Evolutionary conservation across 1,140 invertebrate genomes (phyloP).

Genomic region (Whitmania pigra): DNA sequence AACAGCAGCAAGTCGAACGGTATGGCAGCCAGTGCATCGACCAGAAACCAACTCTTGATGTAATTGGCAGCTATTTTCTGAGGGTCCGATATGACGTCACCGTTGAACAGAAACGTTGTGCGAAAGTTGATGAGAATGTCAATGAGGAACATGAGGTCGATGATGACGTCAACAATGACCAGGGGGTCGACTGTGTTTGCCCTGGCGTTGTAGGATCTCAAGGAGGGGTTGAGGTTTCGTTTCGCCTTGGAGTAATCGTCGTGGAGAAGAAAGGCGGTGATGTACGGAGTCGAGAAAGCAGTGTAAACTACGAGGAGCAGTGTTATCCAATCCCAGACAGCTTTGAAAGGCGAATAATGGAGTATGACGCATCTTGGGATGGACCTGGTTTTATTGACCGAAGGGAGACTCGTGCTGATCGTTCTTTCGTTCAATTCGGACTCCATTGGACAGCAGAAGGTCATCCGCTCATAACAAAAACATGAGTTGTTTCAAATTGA

Average conservation of each 20-base stretch:
- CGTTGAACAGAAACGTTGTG: slow-evolving; percentile 42
- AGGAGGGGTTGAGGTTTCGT: slow-evolving; percentile 32
- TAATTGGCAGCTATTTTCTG: slow-evolving; percentile 42
- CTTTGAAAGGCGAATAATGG: slow-evolving; percentile 97
- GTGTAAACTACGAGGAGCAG: slow-evolving; percentile 92
- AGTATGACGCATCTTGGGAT: slow-evolving; percentile 59
- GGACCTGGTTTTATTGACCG: slow-evolving; percentile 25
- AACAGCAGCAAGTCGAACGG: slow-evolving; percentile 43
- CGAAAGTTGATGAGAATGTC: slow-evolving; percentile 44
- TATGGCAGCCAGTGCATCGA: slow-evolving; percentile 41
- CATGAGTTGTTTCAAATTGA: no score
- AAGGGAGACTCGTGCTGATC: neutral
- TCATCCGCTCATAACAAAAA: no score
- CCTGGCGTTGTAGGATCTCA: slow-evolving; percentile 31
- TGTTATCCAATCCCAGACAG: slow-evolving; percentile 97
- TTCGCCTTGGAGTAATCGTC: slow-evolving; percentile 44
- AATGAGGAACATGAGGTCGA: slow-evolving; percentile 43
- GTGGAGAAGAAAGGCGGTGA: slow-evolving; percentile 88
- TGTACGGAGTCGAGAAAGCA: slow-evolving; percentile 95
- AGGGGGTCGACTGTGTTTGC: slow-evolving; percentile 35
- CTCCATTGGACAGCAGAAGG: no score
- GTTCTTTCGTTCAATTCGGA: neutral
- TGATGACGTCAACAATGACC: slow-evolving; percentile 41
- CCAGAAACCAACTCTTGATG: slow-evolving; percentile 43
- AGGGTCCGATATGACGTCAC: slow-evolving; percentile 40